A percentile compares a stretch with the other conserved stretches of the same genome.
These are phyloP conservation scores for Corythornis vintsioides DNA, from an alignment of 2,113 vertebrate genomes.

Conservation along the genomic window DNA sequence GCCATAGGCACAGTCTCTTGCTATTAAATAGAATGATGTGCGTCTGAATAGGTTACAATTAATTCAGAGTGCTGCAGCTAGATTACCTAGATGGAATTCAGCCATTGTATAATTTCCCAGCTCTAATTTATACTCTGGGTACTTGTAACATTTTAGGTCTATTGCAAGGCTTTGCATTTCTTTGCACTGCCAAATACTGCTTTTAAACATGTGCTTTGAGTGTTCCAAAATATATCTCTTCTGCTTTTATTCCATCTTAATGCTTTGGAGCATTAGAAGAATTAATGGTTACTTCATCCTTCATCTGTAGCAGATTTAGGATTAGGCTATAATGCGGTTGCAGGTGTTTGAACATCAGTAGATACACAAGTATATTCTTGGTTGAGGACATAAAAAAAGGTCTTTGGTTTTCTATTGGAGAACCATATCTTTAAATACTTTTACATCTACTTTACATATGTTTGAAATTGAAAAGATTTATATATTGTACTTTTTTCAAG, in stretches of 20 bases:
- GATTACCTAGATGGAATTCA: conserved; percentile 42
- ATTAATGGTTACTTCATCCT: neutral
- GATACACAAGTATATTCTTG: neutral
- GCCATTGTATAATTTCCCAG: neutral
- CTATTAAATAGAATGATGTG: neutral
- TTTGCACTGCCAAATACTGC: neutral
- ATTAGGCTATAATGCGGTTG: neutral
- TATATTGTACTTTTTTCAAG: neutral
- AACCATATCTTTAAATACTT: neutral
- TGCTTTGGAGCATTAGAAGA: neutral
- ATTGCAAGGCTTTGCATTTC: neutral
- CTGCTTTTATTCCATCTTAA: neutral
- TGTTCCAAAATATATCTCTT: neutral
- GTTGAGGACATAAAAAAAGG: neutral
- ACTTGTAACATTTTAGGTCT: neutral
- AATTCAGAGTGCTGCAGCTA: conserved; percentile 28
- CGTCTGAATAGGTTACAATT: conserved; percentile 22
- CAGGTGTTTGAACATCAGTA: neutral
- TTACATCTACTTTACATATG: neutral
- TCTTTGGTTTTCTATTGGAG: neutral
- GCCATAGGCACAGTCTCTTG: neutral
- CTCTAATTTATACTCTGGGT: neutral
- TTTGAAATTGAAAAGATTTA: neutral
- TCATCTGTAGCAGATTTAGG: neutral
- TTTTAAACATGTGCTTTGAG: neutral